phyloP scores from a whole-genome alignment of 2,888 invertebrate genomes.

The Eristalis arbustorum region DNA sequence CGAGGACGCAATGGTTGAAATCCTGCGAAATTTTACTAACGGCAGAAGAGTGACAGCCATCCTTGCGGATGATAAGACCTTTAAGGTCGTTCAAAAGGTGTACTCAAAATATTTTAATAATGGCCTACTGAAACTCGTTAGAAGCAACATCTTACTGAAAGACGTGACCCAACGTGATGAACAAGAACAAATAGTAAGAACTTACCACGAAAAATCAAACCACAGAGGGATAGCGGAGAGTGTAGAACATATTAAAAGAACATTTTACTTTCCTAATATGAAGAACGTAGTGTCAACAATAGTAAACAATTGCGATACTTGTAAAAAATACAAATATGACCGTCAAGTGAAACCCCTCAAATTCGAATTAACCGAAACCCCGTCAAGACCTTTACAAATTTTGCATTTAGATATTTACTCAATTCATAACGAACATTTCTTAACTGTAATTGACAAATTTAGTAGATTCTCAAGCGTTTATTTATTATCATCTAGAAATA shows the following conservation, averaged over 20 bases:
- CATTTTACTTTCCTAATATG: slow-evolving; percentile 56
- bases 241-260: slow-evolving; percentile 21
- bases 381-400: slow-evolving; percentile 41
- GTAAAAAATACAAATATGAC: slow-evolving; percentile 39
- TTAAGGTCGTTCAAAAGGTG: slow-evolving; percentile 27
- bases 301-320: slow-evolving; percentile 6
- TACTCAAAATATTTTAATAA: slow-evolving; percentile 44
- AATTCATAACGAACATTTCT: slow-evolving; percentile 10
- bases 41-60: slow-evolving; percentile 8
- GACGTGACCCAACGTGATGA: slow-evolving; percentile 30
- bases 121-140: slow-evolving; percentile 23
- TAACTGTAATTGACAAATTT: slow-evolving; percentile 70
- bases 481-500: no score
- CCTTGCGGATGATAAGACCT: slow-evolving; percentile 18
- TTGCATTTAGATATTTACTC: slow-evolving; percentile 37
- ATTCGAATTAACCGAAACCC: slow-evolving; percentile 55
- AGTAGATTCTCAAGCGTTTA: no score
- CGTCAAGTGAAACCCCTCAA: slow-evolving; percentile 36
- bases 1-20: slow-evolving; percentile 9
- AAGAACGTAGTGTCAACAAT: slow-evolving; percentile 31
- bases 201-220: slow-evolving; percentile 31
- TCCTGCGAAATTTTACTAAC: slow-evolving; percentile 13
- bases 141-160: slow-evolving; percentile 9
- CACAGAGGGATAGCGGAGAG: slow-evolving; percentile 45
- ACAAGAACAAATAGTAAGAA: slow-evolving; percentile 23